These are phyloP conservation scores for Adelognathus sp. DNA, from an alignment of 2,888 invertebrate species.

Conservation along the genomic window DNA sequence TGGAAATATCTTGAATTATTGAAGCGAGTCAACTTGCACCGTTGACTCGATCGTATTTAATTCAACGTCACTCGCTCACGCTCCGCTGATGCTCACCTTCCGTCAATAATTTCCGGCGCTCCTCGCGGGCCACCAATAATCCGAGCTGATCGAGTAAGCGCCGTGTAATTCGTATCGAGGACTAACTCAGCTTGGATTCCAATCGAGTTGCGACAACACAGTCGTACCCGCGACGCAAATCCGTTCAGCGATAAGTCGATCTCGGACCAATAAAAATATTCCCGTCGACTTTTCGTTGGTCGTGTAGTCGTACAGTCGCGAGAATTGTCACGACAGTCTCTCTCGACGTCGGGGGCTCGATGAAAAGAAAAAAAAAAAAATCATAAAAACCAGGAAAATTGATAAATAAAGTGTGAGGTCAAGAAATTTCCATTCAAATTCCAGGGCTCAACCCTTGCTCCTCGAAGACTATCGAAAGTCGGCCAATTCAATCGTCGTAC, in stretches of 20 bases:
- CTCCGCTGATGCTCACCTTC: background rate
- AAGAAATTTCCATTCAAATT: background rate
- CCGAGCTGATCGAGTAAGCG: constrained; percentile 10
- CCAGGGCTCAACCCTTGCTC: background rate
- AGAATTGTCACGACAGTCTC: no score
- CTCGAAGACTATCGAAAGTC: background rate
- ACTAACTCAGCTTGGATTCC: background rate
- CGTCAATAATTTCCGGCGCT: constrained; percentile 1
- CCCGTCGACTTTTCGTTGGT: background rate
- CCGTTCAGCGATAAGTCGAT: background rate
- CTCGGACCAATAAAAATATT: background rate
- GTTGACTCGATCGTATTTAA: background rate
- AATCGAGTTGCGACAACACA: background rate
- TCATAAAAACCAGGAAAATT: background rate
- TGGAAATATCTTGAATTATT: background rate
- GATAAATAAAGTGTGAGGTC: background rate
- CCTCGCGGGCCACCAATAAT: background rate
- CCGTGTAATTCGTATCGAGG: background rate
- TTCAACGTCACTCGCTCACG: background rate
- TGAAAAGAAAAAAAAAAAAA: no score
- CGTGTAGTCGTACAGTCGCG: no score
- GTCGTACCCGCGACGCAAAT: background rate
- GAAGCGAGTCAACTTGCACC: constrained; percentile 24
- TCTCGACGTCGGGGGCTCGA: no score
- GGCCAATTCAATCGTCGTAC: background rate